These are phyloP conservation scores for Micrastur ruficollis DNA, from an alignment of 2,797 vertebrate genomes.

Conservation along the genomic window DNA sequence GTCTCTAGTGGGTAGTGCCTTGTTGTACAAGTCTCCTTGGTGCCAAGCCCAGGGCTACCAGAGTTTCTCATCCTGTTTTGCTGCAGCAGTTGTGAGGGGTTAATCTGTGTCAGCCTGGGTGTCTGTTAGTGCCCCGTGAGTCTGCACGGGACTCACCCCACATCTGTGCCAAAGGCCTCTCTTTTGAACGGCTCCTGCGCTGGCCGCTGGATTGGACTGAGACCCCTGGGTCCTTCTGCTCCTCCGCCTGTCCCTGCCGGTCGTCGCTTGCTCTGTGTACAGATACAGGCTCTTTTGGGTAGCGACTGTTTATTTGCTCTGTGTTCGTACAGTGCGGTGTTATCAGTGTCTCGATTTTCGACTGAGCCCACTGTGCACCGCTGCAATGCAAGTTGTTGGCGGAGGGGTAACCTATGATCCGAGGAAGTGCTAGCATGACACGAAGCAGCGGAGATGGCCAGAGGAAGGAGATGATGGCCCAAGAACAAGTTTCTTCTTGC, in stretches of 20 bases:
- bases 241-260: background rate
- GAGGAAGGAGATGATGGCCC: background rate
- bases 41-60: background rate
- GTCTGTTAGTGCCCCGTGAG: background rate
- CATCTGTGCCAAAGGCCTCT: background rate
- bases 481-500: background rate
- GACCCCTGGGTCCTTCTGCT: background rate
- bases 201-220: background rate
- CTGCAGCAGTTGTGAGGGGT: background rate
- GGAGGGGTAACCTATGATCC: background rate
- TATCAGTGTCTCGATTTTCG: fast-evolving
- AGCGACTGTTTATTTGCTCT: background rate
- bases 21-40: background rate
- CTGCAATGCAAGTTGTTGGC: background rate
- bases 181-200: background rate
- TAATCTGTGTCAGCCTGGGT: background rate
- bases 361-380: background rate
- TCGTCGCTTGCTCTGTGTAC: too few species aligned
- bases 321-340: background rate
- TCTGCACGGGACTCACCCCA: fast-evolving
- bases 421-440: background rate
- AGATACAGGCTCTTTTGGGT: background rate
- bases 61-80: background rate
- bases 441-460: background rate
- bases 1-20: background rate